A percentile compares a stretch with the other conserved stretches of the same genome.
Conservation (phyloP, 2,797 vertebrate species). For the Lithobates sylvaticus region DNA sequence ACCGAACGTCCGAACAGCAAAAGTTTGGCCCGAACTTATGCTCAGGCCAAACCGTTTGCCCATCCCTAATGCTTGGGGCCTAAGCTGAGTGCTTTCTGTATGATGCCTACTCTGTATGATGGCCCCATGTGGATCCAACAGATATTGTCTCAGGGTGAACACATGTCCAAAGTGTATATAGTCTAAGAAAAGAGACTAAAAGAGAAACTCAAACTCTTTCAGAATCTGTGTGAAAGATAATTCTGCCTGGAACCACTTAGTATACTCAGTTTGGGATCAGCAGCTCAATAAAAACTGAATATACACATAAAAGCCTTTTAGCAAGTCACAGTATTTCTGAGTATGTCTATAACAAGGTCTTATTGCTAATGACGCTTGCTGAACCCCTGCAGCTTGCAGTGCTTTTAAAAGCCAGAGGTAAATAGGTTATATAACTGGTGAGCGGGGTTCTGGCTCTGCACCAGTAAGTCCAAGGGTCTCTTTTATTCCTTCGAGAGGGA, state of each 20-base stretch:
- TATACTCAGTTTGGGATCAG: conserved; percentile 12
- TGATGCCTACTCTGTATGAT: too few species aligned
- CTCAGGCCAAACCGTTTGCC: too few species aligned
- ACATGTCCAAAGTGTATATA: background rate
- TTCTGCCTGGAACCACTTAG: background rate
- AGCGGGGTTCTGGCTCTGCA: conserved; percentile 33
- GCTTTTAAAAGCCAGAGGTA: conserved; percentile 30
- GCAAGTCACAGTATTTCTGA: conserved; percentile 4
- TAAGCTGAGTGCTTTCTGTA: too few species aligned
- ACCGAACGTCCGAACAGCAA: too few species aligned
- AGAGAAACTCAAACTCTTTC: background rate
- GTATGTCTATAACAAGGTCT: conserved; percentile 21
- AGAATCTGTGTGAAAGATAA: background rate
- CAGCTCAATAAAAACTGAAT: conserved; percentile 3
- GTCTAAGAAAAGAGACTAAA: background rate
- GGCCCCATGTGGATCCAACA: too few species aligned
- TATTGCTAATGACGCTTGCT: conserved; percentile 12
- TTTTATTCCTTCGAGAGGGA: conserved; percentile 53
- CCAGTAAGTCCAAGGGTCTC: conserved; percentile 49
- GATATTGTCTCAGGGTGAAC: too few species aligned
- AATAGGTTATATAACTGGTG: conserved; percentile 45
- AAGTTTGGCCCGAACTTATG: too few species aligned
- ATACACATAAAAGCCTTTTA: background rate
- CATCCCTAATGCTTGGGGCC: too few species aligned
- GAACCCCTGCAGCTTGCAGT: conserved; percentile 18